Evolutionary conservation across 2,888 invertebrate genomes (phyloP).

Genomic region (Drosophila anomalata): DNA sequence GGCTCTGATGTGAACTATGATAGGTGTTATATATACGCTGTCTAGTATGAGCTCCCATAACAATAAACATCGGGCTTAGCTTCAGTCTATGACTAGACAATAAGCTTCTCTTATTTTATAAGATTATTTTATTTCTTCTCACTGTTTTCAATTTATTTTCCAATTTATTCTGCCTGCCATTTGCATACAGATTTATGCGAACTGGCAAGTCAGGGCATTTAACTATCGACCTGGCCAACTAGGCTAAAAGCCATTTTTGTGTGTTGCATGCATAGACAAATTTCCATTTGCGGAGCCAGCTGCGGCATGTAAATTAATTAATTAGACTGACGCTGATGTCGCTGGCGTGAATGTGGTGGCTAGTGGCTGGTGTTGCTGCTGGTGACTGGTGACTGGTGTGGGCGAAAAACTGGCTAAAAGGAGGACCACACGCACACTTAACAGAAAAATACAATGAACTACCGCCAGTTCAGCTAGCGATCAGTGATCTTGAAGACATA

Average conservation of each 20-base stretch:
- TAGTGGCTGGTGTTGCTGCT: constrained; percentile 15
- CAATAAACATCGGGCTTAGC: constrained; percentile 21
- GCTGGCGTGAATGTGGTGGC: constrained; percentile 22
- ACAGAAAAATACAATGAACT: constrained; percentile 2
- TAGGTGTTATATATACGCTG: constrained; percentile 5
- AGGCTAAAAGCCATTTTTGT: constrained; percentile 20
- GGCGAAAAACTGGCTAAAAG: constrained; percentile 38
- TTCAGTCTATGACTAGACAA: not conserved
- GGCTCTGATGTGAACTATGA: constrained; percentile 23
- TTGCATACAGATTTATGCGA: not conserved
- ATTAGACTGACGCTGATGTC: constrained; percentile 58
- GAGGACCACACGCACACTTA: constrained; percentile 58
- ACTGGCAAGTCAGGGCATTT: constrained; percentile 16
- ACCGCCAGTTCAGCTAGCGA: not conserved
- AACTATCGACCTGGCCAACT: constrained; percentile 7
- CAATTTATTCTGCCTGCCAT: not conserved
- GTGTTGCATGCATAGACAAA: constrained; percentile 40
- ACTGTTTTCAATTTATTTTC: not conserved
- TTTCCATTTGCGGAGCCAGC: constrained; percentile 37
- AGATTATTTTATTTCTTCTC: not conserved
- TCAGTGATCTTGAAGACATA: constrained; percentile 30
- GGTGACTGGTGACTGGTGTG: constrained; percentile 48
- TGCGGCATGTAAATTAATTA: constrained; percentile 74
- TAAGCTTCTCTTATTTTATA: not conserved
- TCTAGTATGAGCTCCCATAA: constrained; percentile 5